Evolutionary conservation across 2,888 invertebrate species (phyloP), one percentile per base, ranked within the genome.

Genomic region (Baronia brevicornis): DNA sequence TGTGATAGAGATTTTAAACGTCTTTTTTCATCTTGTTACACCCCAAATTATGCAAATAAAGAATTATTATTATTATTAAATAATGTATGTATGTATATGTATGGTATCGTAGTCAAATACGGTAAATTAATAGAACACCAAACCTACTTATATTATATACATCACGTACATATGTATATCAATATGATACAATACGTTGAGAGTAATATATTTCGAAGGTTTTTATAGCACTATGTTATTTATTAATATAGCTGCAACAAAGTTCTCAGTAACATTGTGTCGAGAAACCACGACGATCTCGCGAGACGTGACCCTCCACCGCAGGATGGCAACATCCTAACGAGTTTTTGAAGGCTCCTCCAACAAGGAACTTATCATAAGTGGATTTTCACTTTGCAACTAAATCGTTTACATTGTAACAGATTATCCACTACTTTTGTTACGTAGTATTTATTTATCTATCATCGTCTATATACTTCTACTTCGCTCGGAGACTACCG

Each of bases 371-470:
- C 67, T 65, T 66, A 72, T 77, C 77, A 74, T 78, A 73, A 70
- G 77, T 69, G 73, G 75, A 80, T 82, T 82, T 74, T 59, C 74
- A 79, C 78, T 78, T 77, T 73, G 68, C 67, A 67, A 78, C 66
- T 71, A 72, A 68, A 73, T 69, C 65, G 51, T 52, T 47, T 62
- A 58, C 54, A 13, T 25, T 24, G 45, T 34, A 35, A 41, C 15
- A 34, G 33, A 41, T 43, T n/a, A n/a, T n/a, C n/a, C n/a, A n/a
- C n/a, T n/a, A n/a, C n/a, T n/a, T n/a, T n/a, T n/a, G n/a, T n/a
- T n/a, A n/a, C n/a, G n/a, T n/a, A n/a, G n/a, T n/a, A n/a, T n/a
- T n/a, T n/a, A n/a, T n/a, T n/a, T n/a, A n/a, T n/a, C n/a, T n/a
- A n/a, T n/a, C n/a, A n/a, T n/a, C n/a, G n/a, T n/a, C n/a, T n/a